Conservation (phyloP, 2,113 vertebrate genomes). For the Dipodomys spectabilis region DNA sequence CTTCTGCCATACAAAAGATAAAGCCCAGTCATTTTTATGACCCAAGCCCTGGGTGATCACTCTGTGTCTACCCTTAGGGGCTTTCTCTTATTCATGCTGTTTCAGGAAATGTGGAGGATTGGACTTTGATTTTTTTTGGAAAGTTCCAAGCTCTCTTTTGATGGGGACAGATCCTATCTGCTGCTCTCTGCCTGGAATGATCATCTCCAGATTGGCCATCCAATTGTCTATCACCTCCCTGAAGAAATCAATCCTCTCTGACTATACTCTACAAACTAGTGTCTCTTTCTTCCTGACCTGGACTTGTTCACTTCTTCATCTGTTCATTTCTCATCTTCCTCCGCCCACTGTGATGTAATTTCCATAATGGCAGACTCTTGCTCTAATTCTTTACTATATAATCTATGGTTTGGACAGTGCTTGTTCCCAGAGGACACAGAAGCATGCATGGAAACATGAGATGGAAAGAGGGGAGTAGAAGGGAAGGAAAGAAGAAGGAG, state of each 20-base stretch:
- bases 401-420: neutral
- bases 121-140: neutral
- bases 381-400: neutral
- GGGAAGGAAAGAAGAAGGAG: fast-evolving
- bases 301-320: neutral
- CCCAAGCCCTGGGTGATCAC: neutral
- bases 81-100: neutral
- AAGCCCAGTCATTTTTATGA: neutral
- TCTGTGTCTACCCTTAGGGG: fast-evolving
- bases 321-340: neutral
- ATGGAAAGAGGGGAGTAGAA: neutral
- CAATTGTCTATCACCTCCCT: neutral
- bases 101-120: fast-evolving
- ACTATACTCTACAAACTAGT: neutral
- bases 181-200: neutral
- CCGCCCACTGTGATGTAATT: neutral
- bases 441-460: neutral
- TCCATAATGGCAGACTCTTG: neutral
- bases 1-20: neutral
- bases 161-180: neutral
- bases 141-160: neutral
- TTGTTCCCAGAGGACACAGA: neutral
- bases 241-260: neutral
- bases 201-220: neutral
- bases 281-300: too few relatives aligned